Percentiles rank a stretch among this genome's conserved stretches.
Conservation (phyloP, 1,140 invertebrate genomes). For the Acromyrmex echinatior region DNA sequence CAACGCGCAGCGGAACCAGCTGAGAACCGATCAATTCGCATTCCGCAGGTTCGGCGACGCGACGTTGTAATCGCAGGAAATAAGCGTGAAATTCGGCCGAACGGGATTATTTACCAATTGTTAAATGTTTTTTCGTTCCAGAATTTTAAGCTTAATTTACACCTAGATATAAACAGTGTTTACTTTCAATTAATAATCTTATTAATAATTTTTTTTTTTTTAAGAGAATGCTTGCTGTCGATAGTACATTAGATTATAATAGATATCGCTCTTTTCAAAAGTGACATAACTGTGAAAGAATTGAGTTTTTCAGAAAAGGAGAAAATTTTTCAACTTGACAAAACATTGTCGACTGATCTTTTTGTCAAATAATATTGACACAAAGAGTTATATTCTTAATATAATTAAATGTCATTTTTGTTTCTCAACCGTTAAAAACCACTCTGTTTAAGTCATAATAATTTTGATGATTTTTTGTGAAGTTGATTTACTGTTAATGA, state of each 20-base stretch:
- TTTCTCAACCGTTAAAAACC: too few relatives aligned
- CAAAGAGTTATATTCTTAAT: too few relatives aligned
- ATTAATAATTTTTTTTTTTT: slow-evolving; percentile 12
- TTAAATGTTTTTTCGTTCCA: slow-evolving; percentile 24
- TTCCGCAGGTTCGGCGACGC: slow-evolving; percentile 55
- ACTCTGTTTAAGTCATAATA: too few relatives aligned
- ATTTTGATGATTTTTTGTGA: too few relatives aligned
- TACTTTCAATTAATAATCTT: neutral
- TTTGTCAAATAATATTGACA: too few relatives aligned
- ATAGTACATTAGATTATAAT: neutral
- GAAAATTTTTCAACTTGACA: too few relatives aligned
- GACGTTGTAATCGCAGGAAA: slow-evolving; percentile 68
- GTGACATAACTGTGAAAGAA: too few relatives aligned
- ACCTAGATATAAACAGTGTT: neutral
- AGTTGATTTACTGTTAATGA: too few relatives aligned
- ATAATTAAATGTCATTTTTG: too few relatives aligned
- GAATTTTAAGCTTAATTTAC: slow-evolving; percentile 25
- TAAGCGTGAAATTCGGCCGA: slow-evolving; percentile 48
- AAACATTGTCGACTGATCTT: too few relatives aligned
- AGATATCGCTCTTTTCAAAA: too few relatives aligned
- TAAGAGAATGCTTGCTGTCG: neutral
- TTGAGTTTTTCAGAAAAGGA: too few relatives aligned
- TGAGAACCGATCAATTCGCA: slow-evolving; percentile 70
- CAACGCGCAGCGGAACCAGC: neutral
- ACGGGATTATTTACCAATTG: slow-evolving; percentile 64